Conservation (phyloP, 92 coral and sea anemone species). For the Umimayanthus chanpuru region DNA sequence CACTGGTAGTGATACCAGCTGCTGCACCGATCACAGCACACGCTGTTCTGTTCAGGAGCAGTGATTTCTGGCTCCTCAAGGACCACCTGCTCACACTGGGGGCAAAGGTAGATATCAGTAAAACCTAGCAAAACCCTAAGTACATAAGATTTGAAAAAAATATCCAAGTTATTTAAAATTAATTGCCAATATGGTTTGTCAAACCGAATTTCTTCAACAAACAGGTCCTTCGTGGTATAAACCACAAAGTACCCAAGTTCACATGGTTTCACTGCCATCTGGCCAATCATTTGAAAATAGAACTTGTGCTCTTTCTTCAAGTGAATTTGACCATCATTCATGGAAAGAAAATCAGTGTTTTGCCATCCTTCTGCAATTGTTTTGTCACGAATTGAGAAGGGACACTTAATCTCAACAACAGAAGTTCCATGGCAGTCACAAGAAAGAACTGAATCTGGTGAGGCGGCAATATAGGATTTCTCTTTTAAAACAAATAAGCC, state of each 20-base stretch:
- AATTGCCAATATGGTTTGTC: constrained; percentile 9
- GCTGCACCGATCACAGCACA: constrained; percentile 39
- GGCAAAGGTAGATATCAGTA: constrained; percentile 3
- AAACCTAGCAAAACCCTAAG: constrained; percentile 45
- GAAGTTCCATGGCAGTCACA: neutral
- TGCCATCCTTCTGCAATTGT: constrained; percentile 15
- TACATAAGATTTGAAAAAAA: constrained; percentile 38
- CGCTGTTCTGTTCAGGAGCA: constrained; percentile 24
- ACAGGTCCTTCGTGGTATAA: constrained; percentile 36
- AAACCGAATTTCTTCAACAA: constrained; percentile 27
- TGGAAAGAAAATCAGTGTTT: constrained; percentile 1
- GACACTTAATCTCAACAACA: constrained; percentile 7
- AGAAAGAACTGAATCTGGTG: no score
- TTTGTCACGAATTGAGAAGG: neutral
- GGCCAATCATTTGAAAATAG: constrained; percentile 44
- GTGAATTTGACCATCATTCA: neutral
- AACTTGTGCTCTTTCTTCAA: constrained; percentile 42
- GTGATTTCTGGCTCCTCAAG: constrained; percentile 36
- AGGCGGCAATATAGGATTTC: no score
- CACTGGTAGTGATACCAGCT: constrained; percentile 46
- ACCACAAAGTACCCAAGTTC: constrained; percentile 37
- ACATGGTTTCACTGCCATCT: constrained; percentile 11
- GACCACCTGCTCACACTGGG: constrained; percentile 26
- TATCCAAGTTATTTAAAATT: constrained; percentile 19
- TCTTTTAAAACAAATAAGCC: no score